A percentile compares a stretch with the other conserved stretches of the same genome.
phyloP scores from a whole-genome alignment of 2,888 invertebrate genomes.

The Lochmaea capreae region DNA sequence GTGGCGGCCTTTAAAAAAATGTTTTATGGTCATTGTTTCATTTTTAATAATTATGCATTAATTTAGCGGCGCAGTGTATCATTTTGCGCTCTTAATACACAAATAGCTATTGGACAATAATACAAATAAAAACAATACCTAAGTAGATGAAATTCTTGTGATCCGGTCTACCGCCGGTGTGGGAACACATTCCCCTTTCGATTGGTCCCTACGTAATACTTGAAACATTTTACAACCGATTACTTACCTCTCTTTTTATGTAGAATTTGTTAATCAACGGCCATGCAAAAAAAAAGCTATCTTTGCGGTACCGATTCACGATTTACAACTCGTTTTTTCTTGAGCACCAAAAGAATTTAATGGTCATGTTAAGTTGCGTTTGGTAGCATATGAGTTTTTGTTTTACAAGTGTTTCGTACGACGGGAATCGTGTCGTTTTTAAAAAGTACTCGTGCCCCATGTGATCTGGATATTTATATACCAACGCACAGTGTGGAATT shows the following conservation, averaged over 20 bases:
- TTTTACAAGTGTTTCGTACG: constrained; percentile 27
- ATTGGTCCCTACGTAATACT: constrained; percentile 5
- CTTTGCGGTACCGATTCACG: constrained; percentile 8
- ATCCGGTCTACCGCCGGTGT: not conserved
- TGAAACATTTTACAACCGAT: constrained; percentile 14
- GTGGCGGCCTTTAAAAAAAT: too few species aligned
- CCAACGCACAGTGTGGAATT: too few species aligned
- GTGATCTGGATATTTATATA: constrained; percentile 45
- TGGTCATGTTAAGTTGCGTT: constrained; percentile 7
- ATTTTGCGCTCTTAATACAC: too few species aligned
- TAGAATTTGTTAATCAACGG: constrained; percentile 11
- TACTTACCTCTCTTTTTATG: constrained; percentile 21
- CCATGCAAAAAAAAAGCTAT: not conserved
- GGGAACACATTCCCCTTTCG: not conserved
- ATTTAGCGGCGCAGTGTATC: too few species aligned
- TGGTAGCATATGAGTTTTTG: constrained; percentile 30
- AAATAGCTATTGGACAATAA: too few species aligned
- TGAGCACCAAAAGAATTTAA: constrained; percentile 8
- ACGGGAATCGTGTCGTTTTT: constrained; percentile 34
- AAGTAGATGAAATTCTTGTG: not conserved
- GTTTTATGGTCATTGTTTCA: too few species aligned
- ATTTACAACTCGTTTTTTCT: constrained; percentile 8
- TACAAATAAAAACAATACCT: too few species aligned
- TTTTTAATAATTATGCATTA: too few species aligned
- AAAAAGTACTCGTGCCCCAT: constrained; percentile 37